Evolutionary conservation across 2,797 vertebrate species (phyloP), one percentile per base, ranked within the genome.

Genomic region (Diplodus sargus): DNA sequence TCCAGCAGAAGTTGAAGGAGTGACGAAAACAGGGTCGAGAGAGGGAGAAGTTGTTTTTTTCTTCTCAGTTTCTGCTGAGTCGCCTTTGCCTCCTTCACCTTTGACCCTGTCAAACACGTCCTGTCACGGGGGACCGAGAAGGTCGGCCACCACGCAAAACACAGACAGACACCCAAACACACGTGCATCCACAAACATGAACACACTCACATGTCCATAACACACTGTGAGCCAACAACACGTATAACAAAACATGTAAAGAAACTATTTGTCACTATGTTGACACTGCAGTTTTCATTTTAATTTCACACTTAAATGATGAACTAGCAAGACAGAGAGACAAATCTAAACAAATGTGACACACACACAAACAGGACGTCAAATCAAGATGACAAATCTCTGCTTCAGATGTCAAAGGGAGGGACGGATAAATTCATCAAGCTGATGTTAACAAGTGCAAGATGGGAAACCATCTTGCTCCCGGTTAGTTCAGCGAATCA

Each of bases 61-160:
- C 79, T 64, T 83, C 72, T 77, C 48, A 15, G 56, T 81, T 90
- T 91, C 69, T 87, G 88, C 88, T 70, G 85, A 87, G 74, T 90
- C 48, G 43, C 84, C 47, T 79, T 59, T 73, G 16, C 28, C 54
- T n/a, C 8, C 11, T 47, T 85, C 69, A 82, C 77, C 91, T 91
- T 34, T 87, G 88, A 91, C 87, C 83, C 84, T 9, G 74, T 76
- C 79, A 85, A 68, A 75, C 47, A 22, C 73, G 79, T 85, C 73
- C 78, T 76, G 58, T 72, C 83, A 73, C 53, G 43, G 30, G 43
- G 62, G 64, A 56, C 20, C 0, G 63, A 61, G 65, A n/a, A 60
- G 56, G 48, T 17, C 69, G 17, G 47, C 34, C 45, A 47, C 20
- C 61, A 59, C 54, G 20, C 64, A 52, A 34, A 48, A 28, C 63